A percentile compares a stretch with the other conserved stretches of the same genome.
These are phyloP conservation scores for Anhinga rufa DNA, from an alignment of 2,113 vertebrate genomes.

Conservation along the genomic window DNA sequence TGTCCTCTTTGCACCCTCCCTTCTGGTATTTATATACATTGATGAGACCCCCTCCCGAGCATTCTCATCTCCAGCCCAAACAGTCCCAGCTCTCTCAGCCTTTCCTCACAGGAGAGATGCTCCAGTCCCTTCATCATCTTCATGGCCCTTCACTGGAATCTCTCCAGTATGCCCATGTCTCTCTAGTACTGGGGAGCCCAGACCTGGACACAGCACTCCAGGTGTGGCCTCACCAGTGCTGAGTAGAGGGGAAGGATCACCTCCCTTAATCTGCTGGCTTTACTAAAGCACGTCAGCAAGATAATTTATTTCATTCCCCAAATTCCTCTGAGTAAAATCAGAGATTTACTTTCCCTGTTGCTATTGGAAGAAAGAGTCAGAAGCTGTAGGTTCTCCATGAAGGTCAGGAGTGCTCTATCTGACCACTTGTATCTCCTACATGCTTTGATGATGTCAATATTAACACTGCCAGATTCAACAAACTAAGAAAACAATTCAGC, in stretches of 20 bases:
- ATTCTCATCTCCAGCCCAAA: not conserved
- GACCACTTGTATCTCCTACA: not conserved
- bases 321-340: not conserved
- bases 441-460: not conserved
- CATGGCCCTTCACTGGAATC: not conserved
- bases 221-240: not conserved
- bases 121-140: not conserved
- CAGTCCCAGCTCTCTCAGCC: not conserved
- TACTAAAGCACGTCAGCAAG: not conserved
- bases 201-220: not conserved
- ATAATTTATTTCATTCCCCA: not conserved
- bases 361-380: not conserved
- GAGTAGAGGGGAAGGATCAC: not conserved
- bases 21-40: not conserved
- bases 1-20: not conserved
- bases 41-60: not conserved
- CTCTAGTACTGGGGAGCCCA: not conserved
- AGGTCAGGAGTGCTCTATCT: not conserved
- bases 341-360: not conserved
- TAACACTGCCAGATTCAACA: not conserved
- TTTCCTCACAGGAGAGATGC: not conserved
- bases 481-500: not conserved
- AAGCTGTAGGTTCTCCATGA: not conserved
- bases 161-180: not conserved
- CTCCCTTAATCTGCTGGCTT: not conserved